phyloP scores from a whole-genome alignment of 2,888 invertebrate genomes.

The Metalampra italica region DNA sequence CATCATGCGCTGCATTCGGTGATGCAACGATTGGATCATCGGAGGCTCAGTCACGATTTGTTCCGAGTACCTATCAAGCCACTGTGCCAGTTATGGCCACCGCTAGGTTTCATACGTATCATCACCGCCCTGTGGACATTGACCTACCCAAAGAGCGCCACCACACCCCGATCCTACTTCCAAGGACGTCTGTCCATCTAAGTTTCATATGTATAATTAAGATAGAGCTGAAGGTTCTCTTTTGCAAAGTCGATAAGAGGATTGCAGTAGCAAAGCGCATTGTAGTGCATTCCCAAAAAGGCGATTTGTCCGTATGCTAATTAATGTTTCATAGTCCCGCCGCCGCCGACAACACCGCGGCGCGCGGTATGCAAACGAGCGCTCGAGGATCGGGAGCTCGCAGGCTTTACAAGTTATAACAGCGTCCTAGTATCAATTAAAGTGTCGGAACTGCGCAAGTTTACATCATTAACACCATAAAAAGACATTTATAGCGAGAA shows the following conservation, averaged over 20 bases:
- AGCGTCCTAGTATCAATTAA: conserved; percentile 62
- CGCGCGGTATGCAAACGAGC: conserved; percentile 45
- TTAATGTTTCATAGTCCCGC: conserved; percentile 58
- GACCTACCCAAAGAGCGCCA: too few relatives aligned
- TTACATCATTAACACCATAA: conserved; percentile 76
- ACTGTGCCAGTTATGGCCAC: neutral
- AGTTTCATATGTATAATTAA: neutral
- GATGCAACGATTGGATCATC: conserved; percentile 51
- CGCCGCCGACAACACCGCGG: conserved; percentile 33
- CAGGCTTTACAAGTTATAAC: conserved; percentile 48
- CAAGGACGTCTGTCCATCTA: too few relatives aligned
- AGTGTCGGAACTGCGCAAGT: conserved; percentile 67
- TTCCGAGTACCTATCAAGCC: conserved; percentile 1
- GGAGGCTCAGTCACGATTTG: conserved; percentile 14
- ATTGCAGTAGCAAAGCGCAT: neutral
- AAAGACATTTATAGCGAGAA: conserved; percentile 78
- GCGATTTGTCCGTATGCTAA: conserved; percentile 44
- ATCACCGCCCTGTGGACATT: too few relatives aligned
- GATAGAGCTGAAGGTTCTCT: neutral
- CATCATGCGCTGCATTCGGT: conserved; percentile 40
- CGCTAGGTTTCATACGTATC: neutral
- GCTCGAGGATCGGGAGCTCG: conserved; percentile 23
- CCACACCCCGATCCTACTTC: too few relatives aligned
- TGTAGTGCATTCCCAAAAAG: conserved; percentile 27
- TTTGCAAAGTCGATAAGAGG: neutral